These are phyloP conservation scores for Podarcis cretensis DNA, from an alignment of 2,113 vertebrate genomes.

Conservation along the genomic window DNA sequence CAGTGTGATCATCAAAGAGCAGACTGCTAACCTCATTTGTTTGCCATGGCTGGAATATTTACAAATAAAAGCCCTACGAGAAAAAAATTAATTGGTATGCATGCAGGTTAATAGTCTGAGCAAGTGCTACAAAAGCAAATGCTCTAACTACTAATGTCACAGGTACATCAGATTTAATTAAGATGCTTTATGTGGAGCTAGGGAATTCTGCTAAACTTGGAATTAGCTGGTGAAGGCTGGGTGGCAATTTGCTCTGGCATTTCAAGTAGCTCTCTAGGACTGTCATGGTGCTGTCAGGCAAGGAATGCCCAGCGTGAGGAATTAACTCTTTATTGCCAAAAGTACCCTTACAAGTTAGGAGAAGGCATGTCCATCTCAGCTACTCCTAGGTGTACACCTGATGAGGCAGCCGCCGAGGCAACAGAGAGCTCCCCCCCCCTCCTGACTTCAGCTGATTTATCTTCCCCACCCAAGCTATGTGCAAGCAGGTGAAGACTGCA, in stretches of 20 bases:
- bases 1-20: background rate
- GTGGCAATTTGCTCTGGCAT: background rate
- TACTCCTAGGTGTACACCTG: no score
- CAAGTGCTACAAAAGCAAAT: background rate
- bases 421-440: no score
- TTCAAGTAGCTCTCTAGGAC: background rate
- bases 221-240: background rate
- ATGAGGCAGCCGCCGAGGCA: no score
- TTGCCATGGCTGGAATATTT: background rate
- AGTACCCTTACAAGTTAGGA: no score
- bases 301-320: no score
- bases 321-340: no score
- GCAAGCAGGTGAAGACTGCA: no score
- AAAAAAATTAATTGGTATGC: background rate
- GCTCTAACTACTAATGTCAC: background rate
- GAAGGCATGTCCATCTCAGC: no score
- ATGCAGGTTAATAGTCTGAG: background rate
- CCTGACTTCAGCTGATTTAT: no score
- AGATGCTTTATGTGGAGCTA: background rate
- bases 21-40: background rate
- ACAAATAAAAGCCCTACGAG: background rate
- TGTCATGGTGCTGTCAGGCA: no score
- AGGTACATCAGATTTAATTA: background rate
- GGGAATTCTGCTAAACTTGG: background rate
- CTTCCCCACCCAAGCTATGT: no score